Conservation (phyloP, 2,113 vertebrate genomes). For the Pampusana beccarii region DNA sequence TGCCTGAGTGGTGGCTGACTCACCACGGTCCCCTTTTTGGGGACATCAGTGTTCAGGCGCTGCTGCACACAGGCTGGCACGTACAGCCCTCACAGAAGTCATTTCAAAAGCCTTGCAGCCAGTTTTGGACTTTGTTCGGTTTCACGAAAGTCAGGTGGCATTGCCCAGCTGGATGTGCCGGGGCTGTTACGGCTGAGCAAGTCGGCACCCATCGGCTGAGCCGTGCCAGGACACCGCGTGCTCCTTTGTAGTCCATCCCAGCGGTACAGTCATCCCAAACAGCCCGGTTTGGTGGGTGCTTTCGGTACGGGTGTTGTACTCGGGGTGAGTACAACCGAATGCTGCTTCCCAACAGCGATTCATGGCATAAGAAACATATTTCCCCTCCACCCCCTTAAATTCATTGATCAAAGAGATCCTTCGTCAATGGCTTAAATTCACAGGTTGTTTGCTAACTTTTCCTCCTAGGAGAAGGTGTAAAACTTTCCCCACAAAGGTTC, state of each 20-base stretch:
- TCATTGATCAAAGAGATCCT: conserved; percentile 26
- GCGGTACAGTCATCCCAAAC: conserved; percentile 4
- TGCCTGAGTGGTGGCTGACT: not conserved
- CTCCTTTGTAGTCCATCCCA: conserved; percentile 56
- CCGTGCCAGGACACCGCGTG: not conserved
- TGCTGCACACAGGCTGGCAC: not conserved
- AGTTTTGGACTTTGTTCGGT: not conserved
- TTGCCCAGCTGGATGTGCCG: not conserved
- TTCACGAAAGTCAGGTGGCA: not conserved
- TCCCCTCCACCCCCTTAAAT: not conserved
- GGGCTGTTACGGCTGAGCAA: not conserved
- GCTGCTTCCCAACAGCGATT: not conserved
- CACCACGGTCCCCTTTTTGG: not conserved
- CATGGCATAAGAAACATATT: not conserved
- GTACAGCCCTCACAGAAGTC: not conserved
- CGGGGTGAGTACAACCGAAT: not conserved
- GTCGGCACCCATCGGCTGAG: not conserved
- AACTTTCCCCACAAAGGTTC: not conserved
- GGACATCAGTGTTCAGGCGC: rapidly evolving
- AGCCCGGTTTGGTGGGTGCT: conserved; percentile 30
- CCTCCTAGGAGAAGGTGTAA: not conserved
- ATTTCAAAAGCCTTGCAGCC: not conserved
- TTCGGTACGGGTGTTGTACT: not conserved
- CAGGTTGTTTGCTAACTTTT: not conserved
- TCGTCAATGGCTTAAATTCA: not conserved